Evolutionary conservation across 2,888 invertebrate genomes (phyloP), one percentile per base, ranked within the genome.

Genomic region (Odontocerum albicorne): DNA sequence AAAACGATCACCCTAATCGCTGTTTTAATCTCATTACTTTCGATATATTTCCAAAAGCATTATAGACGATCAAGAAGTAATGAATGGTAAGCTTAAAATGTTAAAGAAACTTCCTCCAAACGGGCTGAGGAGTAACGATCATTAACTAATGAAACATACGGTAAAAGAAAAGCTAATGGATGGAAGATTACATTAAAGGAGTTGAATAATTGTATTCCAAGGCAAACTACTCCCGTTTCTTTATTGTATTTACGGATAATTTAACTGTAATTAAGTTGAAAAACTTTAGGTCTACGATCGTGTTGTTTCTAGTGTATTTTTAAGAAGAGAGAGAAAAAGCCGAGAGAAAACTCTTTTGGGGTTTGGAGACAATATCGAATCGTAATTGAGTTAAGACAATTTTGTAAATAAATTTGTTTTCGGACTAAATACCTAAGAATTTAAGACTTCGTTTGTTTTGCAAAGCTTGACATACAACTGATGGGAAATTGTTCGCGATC

Each of bases 101-200:
- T n/a, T n/a, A n/a, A n/a, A n/a, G n/a, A n/a, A n/a, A n/a, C n/a
- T n/a, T n/a, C n/a, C n/a, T n/a, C n/a, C n/a, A n/a, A n/a, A n/a
- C n/a, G n/a, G 2, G 12, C 1, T 13, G 31, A 31, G 12, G 19
- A 12, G 21, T 15, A 21, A 52, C 21, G 32, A 46, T 52, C 52
- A 52, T 52, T 52, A 52, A 39, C 40, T 39, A 52, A 52, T 52
- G 45, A 46, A 52, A 52, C 38, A 36, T 43, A 51, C 51, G 47
- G n/a, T n/a, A 27, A 35, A 38, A 44, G 22, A 44, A 51, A 43
- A 47, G 36, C 22, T n/a, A 47, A 36, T 15, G 36, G 17, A 8
- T 2, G 12, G 8, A 17, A 19, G 17, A 39, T 39, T 35, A 10
- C 35, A 4, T 36, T 36, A 12, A 43, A 43, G 15, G 12, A 46